These are phyloP conservation scores for Pachycephala philippinensis DNA, from an alignment of 2,113 vertebrate species.

Conservation along the genomic window DNA sequence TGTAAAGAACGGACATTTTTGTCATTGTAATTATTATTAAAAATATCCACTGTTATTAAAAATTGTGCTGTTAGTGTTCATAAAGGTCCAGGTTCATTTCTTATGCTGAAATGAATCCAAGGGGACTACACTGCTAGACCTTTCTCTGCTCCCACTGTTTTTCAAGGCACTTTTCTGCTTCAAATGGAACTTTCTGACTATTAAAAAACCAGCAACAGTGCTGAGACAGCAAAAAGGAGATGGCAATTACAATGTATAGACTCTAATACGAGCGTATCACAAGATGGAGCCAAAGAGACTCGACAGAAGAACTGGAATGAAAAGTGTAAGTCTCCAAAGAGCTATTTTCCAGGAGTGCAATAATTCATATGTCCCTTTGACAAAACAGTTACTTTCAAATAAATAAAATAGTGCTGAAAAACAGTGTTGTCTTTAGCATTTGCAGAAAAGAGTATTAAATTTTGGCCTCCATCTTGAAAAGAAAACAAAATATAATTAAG, in stretches of 20 bases:
- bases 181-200: background rate
- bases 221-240: background rate
- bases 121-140: background rate
- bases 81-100: background rate
- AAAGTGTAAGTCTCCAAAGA: background rate
- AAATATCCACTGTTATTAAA: background rate
- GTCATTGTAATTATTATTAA: background rate
- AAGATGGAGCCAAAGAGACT: conserved; percentile 71
- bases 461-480: background rate
- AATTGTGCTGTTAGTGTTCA: background rate
- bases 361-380: background rate
- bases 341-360: background rate
- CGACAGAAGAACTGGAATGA: background rate
- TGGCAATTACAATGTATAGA: background rate
- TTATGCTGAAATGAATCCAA: background rate
- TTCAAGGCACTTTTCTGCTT: background rate
- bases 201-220: background rate
- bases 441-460: background rate
- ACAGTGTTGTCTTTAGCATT: background rate
- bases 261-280: conserved; percentile 19
- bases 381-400: background rate
- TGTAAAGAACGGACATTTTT: background rate
- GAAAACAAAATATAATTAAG: background rate
- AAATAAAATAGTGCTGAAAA: background rate
- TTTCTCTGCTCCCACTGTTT: background rate